Evolutionary conservation across 2,888 invertebrate species (phyloP).

Genomic region (Dolichomitus sp.): DNA sequence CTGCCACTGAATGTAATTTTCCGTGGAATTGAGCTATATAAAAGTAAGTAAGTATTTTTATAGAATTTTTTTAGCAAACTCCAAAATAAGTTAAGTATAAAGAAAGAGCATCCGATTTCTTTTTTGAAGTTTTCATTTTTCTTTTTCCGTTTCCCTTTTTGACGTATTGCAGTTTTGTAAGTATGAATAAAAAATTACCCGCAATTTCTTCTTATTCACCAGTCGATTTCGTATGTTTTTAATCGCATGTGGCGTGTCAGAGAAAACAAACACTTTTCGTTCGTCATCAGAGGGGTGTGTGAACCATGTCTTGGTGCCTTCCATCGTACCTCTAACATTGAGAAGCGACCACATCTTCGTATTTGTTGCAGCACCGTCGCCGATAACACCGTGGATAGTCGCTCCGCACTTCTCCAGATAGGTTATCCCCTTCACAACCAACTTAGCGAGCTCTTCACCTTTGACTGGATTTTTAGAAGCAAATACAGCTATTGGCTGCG

Average conservation of each 20-base stretch:
- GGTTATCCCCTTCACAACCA: background rate
- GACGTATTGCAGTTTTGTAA: too few species aligned
- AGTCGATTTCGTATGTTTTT: constrained; percentile 34
- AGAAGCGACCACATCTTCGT: constrained; percentile 7
- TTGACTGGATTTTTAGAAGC: background rate
- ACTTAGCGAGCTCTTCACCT: background rate
- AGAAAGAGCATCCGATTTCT: too few species aligned
- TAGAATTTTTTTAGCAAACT: background rate
- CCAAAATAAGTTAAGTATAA: background rate
- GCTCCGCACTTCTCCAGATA: background rate
- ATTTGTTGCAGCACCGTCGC: constrained; percentile 6
- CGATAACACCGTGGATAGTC: background rate
- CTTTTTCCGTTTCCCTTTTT: too few species aligned
- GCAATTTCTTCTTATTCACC: constrained; percentile 26
- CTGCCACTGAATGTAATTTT: background rate
- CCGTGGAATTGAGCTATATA: background rate
- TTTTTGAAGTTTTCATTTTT: too few species aligned
- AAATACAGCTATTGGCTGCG: background rate
- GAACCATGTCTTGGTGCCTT: constrained; percentile 39
- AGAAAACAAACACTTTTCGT: constrained; percentile 1
- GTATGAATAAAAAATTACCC: constrained; percentile 20
- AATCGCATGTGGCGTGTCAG: background rate
- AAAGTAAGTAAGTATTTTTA: too few species aligned
- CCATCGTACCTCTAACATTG: background rate
- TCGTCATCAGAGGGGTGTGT: constrained; percentile 31